phyloP scores from a whole-genome alignment of 2,888 invertebrate genomes.

The Agrochola litura region DNA sequence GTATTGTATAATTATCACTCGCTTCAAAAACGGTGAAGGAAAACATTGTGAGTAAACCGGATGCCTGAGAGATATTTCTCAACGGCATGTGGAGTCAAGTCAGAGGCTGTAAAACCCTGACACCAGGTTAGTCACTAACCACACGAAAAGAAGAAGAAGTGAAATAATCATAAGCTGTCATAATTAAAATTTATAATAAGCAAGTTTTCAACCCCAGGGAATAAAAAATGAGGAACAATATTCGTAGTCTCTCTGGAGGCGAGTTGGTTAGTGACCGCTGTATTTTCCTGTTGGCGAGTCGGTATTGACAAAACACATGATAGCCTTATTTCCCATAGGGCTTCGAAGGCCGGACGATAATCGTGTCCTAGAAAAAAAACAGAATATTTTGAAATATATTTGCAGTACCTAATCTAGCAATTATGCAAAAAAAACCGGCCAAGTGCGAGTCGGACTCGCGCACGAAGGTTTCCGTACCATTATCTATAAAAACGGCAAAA shows the following conservation, averaged over 20 bases:
- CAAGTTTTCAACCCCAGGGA: not conserved
- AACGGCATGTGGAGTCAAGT: too few species aligned
- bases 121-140: too few species aligned
- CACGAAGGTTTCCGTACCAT: too few species aligned
- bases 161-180: not conserved
- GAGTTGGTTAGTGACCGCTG: not conserved
- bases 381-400: not conserved
- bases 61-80: too few species aligned
- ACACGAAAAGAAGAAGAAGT: not conserved
- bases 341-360: not conserved
- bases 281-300: not conserved
- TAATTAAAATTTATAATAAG: not conserved
- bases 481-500: too few species aligned
- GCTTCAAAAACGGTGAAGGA: too few species aligned
- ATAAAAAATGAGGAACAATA: not conserved
- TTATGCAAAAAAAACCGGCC: too few species aligned
- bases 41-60: too few species aligned
- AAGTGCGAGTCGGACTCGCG: too few species aligned
- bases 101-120: too few species aligned
- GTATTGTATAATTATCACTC: too few species aligned
- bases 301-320: not conserved
- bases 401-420: too few species aligned
- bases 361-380: not conserved
- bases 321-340: conserved; percentile 29
- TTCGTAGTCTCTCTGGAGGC: not conserved